Conservation (phyloP, 2,888 invertebrate species). For the Cataglyphis altisquamis region DNA sequence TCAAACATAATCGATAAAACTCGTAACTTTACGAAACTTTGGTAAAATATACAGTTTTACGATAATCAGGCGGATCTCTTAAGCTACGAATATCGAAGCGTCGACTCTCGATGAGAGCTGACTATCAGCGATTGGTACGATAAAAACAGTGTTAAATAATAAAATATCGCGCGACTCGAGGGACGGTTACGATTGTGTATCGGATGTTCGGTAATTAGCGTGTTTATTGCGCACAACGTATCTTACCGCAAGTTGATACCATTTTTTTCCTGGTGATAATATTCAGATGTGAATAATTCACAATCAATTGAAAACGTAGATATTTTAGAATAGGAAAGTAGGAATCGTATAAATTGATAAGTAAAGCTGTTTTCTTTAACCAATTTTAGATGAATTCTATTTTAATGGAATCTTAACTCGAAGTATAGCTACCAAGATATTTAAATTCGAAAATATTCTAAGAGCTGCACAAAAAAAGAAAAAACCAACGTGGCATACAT, state of each 20-base stretch:
- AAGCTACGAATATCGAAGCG: constrained; percentile 63
- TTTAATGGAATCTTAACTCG: not conserved
- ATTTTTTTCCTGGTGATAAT: not conserved
- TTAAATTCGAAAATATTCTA: constrained; percentile 13
- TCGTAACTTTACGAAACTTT: constrained; percentile 80
- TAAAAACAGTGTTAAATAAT: constrained; percentile 70
- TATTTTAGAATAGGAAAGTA: not conserved
- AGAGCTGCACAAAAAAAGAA: not conserved
- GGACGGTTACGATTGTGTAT: constrained; percentile 9
- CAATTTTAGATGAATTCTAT: not conserved
- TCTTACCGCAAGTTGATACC: not conserved
- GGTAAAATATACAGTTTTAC: constrained; percentile 79
- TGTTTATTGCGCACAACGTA: not conserved
- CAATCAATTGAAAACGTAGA: not conserved
- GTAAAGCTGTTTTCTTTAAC: not conserved
- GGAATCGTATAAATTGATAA: not conserved
- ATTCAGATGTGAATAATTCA: not conserved
- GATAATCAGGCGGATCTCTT: constrained; percentile 65
- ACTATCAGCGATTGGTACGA: constrained; percentile 49
- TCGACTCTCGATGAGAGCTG: constrained; percentile 52
- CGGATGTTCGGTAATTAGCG: constrained; percentile 1
- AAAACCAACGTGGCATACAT: not conserved
- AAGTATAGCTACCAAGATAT: constrained; percentile 12
- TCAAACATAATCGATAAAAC: constrained; percentile 74
- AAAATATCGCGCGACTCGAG: constrained; percentile 56